Evolutionary conservation across 1,140 invertebrate genomes (phyloP), one percentile per base, ranked within the genome.

Genomic region (Zophobas morio): DNA sequence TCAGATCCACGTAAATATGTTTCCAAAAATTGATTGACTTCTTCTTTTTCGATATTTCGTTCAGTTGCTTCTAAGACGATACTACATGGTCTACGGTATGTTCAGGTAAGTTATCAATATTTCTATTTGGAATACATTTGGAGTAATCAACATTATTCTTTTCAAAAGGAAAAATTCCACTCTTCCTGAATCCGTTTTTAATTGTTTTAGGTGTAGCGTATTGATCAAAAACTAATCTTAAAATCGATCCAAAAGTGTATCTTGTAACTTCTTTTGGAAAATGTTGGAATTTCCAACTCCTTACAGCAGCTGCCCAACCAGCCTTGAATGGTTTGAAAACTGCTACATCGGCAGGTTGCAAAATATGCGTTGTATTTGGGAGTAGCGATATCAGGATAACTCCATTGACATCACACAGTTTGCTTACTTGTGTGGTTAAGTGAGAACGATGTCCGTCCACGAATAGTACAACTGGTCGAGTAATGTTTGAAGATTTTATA

Each of bases 361-460:
- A 66, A 33, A 63, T 84, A 75, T 88, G 87, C 1, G 87, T 88
- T 1, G 86, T 79, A 73, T 81, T 88, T 1, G 87, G 86, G 2
- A 79, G 79, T 4, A 88, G 80, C 6, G 85, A 83, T 40, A 85
- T 83, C 39, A 88, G 74, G 70, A 88, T 84, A 32, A 87, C 85
- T 6, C 78, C 77, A 79, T 86, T 80, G 66, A 85, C 53, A 57
- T 79, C 57, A 79, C 87, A 88, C 60, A 87, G 84, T 51, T 83
- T 42, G 71, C 84, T 84, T 34, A 86, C n/a, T 51, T 84, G 73
- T 53, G 84, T 49, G 2, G 85, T 84, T 46, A 87, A 71, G 71
- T 88, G 87, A 1, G 85, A 85, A 66, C 80, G 82, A 78, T 88
- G 85, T 0, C 87, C 87, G 83, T 88, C 85, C 1, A 87, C 74